Evolutionary conservation across 2,113 vertebrate species (phyloP).

Genomic region (Eulemur macaco): DNA sequence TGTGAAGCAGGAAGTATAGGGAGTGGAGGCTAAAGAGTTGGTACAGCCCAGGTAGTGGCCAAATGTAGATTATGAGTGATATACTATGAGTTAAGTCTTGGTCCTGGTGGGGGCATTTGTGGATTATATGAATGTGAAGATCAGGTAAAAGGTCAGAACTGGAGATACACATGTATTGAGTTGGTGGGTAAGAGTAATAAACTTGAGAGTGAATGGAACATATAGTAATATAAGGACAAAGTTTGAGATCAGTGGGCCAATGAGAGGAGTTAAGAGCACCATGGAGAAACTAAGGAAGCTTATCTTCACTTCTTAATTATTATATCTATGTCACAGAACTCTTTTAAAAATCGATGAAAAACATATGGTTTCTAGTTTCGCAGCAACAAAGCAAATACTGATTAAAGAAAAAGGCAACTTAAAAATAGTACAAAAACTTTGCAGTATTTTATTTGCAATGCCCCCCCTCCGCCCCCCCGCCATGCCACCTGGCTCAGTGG

Average conservation of each 20-base stretch:
- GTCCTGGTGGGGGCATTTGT: background rate
- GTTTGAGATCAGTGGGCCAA: no score
- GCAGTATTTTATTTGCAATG: slow-evolving; percentile 38
- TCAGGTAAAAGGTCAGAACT: background rate
- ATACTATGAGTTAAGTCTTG: background rate
- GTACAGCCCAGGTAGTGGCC: no score
- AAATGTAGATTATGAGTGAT: no score
- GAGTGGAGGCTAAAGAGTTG: background rate
- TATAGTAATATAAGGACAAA: background rate
- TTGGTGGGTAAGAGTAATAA: background rate
- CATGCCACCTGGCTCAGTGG: background rate
- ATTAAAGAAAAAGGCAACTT: background rate
- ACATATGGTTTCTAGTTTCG: background rate
- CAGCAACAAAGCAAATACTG: background rate
- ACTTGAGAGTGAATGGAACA: background rate
- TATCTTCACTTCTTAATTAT: no score
- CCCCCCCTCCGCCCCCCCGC: slow-evolving; percentile 4
- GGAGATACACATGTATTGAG: background rate
- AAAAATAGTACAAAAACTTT: background rate
- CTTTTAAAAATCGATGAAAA: background rate
- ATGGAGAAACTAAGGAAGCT: background rate
- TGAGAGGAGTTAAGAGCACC: background rate
- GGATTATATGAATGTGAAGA: background rate
- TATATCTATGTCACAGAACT: background rate
- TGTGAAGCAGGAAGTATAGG: background rate